phyloP scores from a whole-genome alignment of 2,113 vertebrate species.

The Panthera tigris region DNA sequence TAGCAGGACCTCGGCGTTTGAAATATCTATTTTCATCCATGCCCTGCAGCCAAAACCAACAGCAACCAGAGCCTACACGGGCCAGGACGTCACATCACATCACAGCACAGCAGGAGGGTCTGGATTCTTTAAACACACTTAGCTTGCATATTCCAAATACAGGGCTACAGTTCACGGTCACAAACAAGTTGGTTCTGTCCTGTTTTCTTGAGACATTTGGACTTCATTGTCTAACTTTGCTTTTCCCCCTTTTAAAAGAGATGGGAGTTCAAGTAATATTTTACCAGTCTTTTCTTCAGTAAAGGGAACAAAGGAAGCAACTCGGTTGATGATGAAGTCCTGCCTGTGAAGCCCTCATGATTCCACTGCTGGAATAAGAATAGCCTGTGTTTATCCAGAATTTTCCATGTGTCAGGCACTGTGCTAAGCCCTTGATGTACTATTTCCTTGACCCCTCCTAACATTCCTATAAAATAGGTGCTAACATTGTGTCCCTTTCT shows the following conservation, averaged over 20 bases:
- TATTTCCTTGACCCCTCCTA: not conserved
- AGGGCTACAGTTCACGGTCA: not conserved
- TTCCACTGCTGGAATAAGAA: rapidly evolving
- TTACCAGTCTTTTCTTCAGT: not conserved
- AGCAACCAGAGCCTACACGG: rapidly evolving
- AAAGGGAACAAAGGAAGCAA: not conserved
- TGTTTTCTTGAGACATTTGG: not conserved
- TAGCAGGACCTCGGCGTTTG: not conserved
- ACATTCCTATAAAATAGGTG: not conserved
- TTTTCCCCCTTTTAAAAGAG: not conserved
- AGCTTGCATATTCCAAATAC: not conserved
- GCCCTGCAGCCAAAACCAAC: not conserved
- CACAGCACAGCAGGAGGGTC: not conserved
- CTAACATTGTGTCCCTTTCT: not conserved
- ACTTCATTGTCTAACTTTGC: not conserved
- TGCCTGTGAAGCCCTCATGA: rapidly evolving
- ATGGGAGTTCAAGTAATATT: not conserved
- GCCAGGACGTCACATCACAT: not conserved
- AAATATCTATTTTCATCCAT: not conserved
- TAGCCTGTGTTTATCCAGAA: not conserved
- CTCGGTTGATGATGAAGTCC: not conserved
- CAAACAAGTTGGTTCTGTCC: not conserved
- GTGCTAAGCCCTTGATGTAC: not conserved
- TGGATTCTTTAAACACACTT: not conserved
- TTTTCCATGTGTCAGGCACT: not conserved